Evolutionary conservation across 2,888 invertebrate genomes (phyloP), one percentile per base, ranked within the genome.

Genomic region (Nemotelus pantherinus): DNA sequence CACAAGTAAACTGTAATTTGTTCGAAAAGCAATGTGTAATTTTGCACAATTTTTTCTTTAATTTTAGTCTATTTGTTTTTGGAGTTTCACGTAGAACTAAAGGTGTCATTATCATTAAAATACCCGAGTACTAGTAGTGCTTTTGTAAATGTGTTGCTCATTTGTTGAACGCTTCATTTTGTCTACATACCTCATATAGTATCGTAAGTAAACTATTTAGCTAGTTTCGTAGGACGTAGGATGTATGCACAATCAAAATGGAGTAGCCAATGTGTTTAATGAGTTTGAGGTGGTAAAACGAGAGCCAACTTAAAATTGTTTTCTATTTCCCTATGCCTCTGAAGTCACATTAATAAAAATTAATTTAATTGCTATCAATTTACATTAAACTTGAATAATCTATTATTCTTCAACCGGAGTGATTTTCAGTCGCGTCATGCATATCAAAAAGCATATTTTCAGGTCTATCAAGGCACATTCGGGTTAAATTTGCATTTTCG

Each of bases 1-100:
- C 74, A 74, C 74, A 74, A 74, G 58, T 72, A 57, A 74, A 74
- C 74, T 63, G 41, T 63, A 60, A 74, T 25, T 25, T 25, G 44
- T 74, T 70, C 53, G 10, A 45, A 74, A 10, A 60, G 45, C 43
- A 74, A 55, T 57, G 45, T 71, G 43, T 44, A 10, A 55, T 41
- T 39, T 57, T 57, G 71, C 71, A 71, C 71, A 53, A 55, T 71
- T 71, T 41, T n/a, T 43, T 55, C 25, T 25, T 25, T 25, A 25
- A 25, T 25, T 25, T 25, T 25, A 25, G 25, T 39, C 25, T 55
- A 43, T 71, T 55, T 4, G 53, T 53, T 50, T 63, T 63, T 63
- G 25, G 25, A 25, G 0, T 50, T 7, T 50, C 9, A 50, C 50
- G 50, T 7, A 1, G 10, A 65, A 43, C 3, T 45, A 65, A n/a